Evolutionary conservation across 1,140 invertebrate genomes (phyloP).

Genomic region (Pectinophora gossypiella): DNA sequence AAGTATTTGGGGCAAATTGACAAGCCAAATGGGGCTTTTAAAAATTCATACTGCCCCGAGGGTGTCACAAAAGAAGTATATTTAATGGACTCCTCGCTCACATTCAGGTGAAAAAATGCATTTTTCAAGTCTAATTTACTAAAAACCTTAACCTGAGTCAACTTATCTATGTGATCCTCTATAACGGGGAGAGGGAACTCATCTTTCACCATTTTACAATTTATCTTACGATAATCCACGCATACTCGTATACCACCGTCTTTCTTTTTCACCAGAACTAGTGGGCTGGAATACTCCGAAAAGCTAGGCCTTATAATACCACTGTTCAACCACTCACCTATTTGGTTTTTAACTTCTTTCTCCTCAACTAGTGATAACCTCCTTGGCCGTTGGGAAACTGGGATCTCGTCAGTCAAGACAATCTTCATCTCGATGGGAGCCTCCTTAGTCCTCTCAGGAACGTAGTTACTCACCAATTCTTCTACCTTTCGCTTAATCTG

Average conservation of each 20-base stretch:
- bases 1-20: constrained; percentile 29
- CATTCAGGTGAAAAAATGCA: constrained; percentile 66
- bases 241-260: constrained; percentile 34
- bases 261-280: constrained; percentile 34
- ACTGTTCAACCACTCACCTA: constrained; percentile 10
- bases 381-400: constrained; percentile 3
- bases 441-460: too few relatives aligned
- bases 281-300: constrained; percentile 34
- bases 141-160: constrained; percentile 23
- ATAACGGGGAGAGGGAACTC: constrained; percentile 68
- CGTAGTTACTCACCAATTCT: too few relatives aligned
- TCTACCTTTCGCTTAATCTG: too few relatives aligned
- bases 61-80: constrained; percentile 30
- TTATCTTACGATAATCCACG: constrained; percentile 65
- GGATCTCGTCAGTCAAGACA: not conserved
- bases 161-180: constrained; percentile 58
- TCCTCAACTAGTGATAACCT: constrained; percentile 5
- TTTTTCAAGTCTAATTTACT: constrained; percentile 41
- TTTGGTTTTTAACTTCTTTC: not conserved
- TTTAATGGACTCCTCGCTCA: constrained; percentile 38
- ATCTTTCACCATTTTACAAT: constrained; percentile 57
- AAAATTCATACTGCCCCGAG: constrained; percentile 31
- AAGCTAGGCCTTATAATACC: constrained; percentile 47
- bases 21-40: constrained; percentile 24
- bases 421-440: constrained; percentile 8